Conservation (phyloP, 2,888 invertebrate species). For the Lamellibrachia satsuma region DNA sequence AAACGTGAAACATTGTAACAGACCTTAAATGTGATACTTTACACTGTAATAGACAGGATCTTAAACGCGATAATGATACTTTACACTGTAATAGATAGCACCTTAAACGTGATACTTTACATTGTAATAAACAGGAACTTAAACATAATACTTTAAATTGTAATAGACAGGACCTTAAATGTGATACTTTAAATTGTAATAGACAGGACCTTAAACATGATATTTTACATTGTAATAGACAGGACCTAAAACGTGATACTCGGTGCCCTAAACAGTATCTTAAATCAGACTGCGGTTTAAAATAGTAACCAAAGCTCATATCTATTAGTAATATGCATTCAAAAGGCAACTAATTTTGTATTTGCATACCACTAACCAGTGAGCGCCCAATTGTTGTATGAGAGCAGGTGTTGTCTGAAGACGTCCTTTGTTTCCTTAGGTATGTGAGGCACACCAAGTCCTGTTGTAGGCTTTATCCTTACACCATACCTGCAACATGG, state of each 20-base stretch:
- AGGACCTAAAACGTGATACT: background rate
- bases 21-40: background rate
- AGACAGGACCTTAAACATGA: too few relatives aligned
- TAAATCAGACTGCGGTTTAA: background rate
- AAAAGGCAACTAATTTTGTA: background rate
- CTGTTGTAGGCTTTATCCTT: conserved; percentile 76
- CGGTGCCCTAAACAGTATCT: too few relatives aligned
- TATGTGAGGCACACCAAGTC: conserved; percentile 77
- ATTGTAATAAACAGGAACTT: too few relatives aligned
- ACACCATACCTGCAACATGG: conserved; percentile 71
- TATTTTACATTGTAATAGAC: background rate
- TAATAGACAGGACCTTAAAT: background rate
- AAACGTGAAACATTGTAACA: background rate
- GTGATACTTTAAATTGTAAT: background rate
- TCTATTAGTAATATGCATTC: background rate
- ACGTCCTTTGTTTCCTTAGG: conserved; percentile 74
- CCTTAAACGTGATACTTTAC: too few relatives aligned
- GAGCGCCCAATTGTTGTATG: conserved; percentile 82
- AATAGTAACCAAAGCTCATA: background rate
- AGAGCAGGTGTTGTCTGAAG: conserved; percentile 80
- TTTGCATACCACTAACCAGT: conserved; percentile 73
- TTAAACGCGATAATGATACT: too few relatives aligned
- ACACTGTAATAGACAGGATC: background rate
- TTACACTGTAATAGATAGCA: too few relatives aligned
- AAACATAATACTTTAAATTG: background rate